These are phyloP conservation scores for Callyntrura guangdongensis DNA, from an alignment of 2,888 invertebrate species.

Conservation along the genomic window DNA sequence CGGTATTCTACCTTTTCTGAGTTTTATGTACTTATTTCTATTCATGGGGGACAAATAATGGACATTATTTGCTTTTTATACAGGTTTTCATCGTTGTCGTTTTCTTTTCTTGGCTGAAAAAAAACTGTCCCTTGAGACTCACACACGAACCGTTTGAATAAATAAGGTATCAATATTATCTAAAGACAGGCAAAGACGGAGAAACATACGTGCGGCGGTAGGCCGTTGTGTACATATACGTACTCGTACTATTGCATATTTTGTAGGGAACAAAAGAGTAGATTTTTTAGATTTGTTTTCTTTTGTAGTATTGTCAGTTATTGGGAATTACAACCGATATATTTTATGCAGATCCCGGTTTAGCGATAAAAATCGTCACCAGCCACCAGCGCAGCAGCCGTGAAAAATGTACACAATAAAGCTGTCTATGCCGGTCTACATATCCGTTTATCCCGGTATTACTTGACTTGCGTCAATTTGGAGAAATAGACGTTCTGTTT, in stretches of 20 bases:
- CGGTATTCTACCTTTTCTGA: conserved; percentile 58
- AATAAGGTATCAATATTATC: conserved; percentile 68
- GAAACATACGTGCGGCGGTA: background rate
- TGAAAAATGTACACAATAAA: background rate
- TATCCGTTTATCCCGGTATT: background rate
- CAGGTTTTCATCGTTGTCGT: conserved; percentile 37
- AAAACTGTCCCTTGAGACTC: conserved; percentile 49
- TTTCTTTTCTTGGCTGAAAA: conserved; percentile 35
- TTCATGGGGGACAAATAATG: conserved; percentile 76
- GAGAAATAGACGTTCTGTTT: background rate
- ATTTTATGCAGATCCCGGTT: conserved; percentile 38
- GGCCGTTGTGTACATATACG: background rate
- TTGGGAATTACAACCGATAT: background rate
- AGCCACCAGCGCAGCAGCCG: background rate
- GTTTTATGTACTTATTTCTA: conserved; percentile 76
- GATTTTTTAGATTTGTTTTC: conserved; percentile 18
- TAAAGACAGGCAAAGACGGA: conserved; percentile 27
- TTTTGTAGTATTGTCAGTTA: conserved; percentile 9
- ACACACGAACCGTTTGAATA: conserved; percentile 60
- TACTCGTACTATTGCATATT: background rate
- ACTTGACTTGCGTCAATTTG: background rate
- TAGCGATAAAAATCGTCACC: conserved; percentile 44
- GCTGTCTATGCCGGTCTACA: background rate
- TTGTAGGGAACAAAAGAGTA: background rate
- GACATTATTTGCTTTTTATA: conserved; percentile 61